Percentiles rank a stretch among this genome's conserved stretches.
Conservation (phyloP, 2,888 invertebrate species). For the Sinopyrophorus schimmeli region DNA sequence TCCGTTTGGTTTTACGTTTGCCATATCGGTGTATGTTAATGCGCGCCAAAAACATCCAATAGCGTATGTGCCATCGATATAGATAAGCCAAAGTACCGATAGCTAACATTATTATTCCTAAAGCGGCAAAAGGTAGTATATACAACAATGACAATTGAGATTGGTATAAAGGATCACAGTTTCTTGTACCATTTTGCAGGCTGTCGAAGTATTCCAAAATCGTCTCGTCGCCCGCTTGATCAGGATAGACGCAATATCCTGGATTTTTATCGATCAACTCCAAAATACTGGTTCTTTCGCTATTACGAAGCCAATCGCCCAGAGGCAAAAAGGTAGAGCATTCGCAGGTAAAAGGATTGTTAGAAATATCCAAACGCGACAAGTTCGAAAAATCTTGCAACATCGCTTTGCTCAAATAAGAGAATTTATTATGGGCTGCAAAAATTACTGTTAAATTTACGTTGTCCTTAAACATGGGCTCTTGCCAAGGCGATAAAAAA, state of each 20-base stretch:
- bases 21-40: constrained; percentile 57
- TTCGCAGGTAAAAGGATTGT: constrained; percentile 62
- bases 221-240: constrained; percentile 36
- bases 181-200: constrained; percentile 24
- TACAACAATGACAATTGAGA: constrained; percentile 8
- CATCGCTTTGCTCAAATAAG: constrained; percentile 61
- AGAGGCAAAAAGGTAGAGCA: constrained; percentile 57
- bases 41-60: constrained; percentile 59
- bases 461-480: constrained; percentile 57
- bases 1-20: constrained; percentile 42
- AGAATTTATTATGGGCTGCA: constrained; percentile 61
- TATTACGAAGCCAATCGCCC: constrained; percentile 55
- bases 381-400: constrained; percentile 60
- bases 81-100: constrained; percentile 24
- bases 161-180: constrained; percentile 28
- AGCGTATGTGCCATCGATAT: constrained; percentile 51
- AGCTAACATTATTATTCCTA: constrained; percentile 9
- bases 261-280: constrained; percentile 26
- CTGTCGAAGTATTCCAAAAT: constrained; percentile 38
- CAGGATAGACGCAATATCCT: constrained; percentile 38
- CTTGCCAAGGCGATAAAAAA: constrained; percentile 59
- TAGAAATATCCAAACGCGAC: constrained; percentile 56
- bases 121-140: constrained; percentile 11
- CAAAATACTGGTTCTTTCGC: constrained; percentile 44
- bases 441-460: constrained; percentile 53